Base-by-base conservation (phyloP, 2,113 vertebrate genomes). In the Steatornis caripensis region DNA sequence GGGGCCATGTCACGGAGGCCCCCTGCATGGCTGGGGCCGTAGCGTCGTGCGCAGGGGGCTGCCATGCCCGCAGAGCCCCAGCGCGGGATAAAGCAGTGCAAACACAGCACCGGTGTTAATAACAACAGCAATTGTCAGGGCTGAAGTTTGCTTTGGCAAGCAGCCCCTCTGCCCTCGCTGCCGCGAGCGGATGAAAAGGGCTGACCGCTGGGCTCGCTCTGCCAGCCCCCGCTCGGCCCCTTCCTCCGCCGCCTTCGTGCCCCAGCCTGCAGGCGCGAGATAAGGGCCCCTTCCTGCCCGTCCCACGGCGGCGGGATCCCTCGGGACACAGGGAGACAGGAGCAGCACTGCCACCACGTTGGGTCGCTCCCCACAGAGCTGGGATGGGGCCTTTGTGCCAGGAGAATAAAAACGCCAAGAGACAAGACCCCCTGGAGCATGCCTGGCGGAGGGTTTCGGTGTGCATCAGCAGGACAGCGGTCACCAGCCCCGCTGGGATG, bases 121-220 rank as follows among this genome's bases (percentile, higher is more conserved):
- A 60, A 60, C 1, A 87, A 51, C 1, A 12, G 61, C 74, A 49
- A 87, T 15, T 84, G 93, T 84, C 84, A n/a, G 81, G 37, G 70
- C 85, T 54, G 27, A 4, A 34, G 96, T 94, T 97, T 94, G 85
- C 90, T 96, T 95, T 97, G 95, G 95, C 95, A 95, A 58, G 41
- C 1, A 4, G 64, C 84, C 57, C 30, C 64, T 68, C 57, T 0
- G 2, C 48, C 12, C 81, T 55, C 9, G 3, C 62, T 1, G 8
- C 43, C 57, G 57, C 5, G 1, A 46, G 89, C 53, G 16, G 89
- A 93, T 91, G 93, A n/a, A 84, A 79, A 12, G 78, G 53, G 70
- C 71, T 24, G 10, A 30, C 6, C 2, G 6, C 93, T 2, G 75
- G 19, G 57, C 61, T 66, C 22, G 0, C 54, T 77, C 65, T 55